Evolutionary conservation across 2,797 vertebrate species (phyloP).

Genomic region (Ispidina lecontei): DNA sequence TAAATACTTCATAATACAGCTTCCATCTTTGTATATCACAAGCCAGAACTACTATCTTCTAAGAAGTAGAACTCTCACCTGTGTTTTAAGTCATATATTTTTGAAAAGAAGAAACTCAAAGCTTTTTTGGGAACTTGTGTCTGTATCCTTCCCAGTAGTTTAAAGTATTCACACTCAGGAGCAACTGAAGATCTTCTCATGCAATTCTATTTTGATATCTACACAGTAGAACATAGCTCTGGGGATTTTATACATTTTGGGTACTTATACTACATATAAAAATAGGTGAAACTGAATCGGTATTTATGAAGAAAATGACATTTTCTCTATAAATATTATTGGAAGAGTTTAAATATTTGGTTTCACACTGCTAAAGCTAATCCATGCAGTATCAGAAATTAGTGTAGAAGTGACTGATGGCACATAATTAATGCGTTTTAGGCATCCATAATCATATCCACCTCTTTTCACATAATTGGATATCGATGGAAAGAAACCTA

Average conservation of each 20-base stretch:
- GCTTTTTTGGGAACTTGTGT: neutral
- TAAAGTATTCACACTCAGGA: neutral
- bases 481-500: neutral
- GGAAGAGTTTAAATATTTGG: constrained; percentile 2
- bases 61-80: neutral
- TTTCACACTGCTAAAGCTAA: neutral
- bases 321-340: constrained; percentile 15
- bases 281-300: neutral
- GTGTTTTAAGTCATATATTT: neutral
- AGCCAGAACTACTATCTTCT: neutral
- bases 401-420: neutral
- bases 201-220: constrained; percentile 6
- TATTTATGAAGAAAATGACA: neutral
- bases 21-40: neutral
- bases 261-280: neutral
- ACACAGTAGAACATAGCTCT: neutral
- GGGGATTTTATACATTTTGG: neutral
- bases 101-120: neutral
- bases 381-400: neutral
- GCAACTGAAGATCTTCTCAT: constrained; percentile 41
- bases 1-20: neutral
- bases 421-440: neutral
- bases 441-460: neutral
- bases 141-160: neutral
- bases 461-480: neutral